phyloP scores from a whole-genome alignment of 2,797 vertebrate genomes.

The Pelochelys cantorii region DNA sequence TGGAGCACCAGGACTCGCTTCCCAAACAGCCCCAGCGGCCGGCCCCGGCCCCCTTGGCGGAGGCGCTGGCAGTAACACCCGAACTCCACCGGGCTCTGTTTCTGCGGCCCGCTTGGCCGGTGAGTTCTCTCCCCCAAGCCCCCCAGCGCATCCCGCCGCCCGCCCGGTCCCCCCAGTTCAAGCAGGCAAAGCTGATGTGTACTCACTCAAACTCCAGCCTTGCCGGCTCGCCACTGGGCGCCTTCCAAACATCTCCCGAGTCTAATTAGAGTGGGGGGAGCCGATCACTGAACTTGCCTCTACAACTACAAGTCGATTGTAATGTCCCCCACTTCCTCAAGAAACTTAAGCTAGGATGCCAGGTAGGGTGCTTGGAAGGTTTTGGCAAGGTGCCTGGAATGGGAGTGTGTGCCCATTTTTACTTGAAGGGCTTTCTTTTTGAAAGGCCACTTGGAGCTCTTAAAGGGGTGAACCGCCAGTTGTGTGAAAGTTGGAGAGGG shows the following conservation, averaged over 20 bases:
- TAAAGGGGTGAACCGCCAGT: conserved; percentile 25
- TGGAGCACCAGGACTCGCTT: conserved; percentile 70
- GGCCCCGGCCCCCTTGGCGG: neutral
- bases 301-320: conserved; percentile 81
- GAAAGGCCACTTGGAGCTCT: conserved; percentile 61
- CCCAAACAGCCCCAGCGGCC: neutral
- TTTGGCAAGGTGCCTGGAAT: conserved; percentile 89
- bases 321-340: conserved; percentile 77
- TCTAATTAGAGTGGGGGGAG: conserved; percentile 79
- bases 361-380: conserved; percentile 85
- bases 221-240: conserved; percentile 74
- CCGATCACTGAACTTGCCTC: conserved; percentile 80
- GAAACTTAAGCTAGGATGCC: conserved; percentile 86
- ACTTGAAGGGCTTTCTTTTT: conserved; percentile 62
- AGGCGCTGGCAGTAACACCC: neutral
- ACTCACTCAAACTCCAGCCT: conserved; percentile 77
- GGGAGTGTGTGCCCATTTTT: conserved; percentile 83
- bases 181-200: conserved; percentile 73
- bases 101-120: neutral
- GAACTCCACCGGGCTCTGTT: neutral
- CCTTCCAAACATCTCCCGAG: conserved; percentile 76
- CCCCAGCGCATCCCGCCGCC: neutral
- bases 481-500: conserved; percentile 22
- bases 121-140: conserved; percentile 44
- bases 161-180: conserved; percentile 28